phyloP scores from a whole-genome alignment of 2,113 vertebrate species.

The Pandion haliaetus region DNA sequence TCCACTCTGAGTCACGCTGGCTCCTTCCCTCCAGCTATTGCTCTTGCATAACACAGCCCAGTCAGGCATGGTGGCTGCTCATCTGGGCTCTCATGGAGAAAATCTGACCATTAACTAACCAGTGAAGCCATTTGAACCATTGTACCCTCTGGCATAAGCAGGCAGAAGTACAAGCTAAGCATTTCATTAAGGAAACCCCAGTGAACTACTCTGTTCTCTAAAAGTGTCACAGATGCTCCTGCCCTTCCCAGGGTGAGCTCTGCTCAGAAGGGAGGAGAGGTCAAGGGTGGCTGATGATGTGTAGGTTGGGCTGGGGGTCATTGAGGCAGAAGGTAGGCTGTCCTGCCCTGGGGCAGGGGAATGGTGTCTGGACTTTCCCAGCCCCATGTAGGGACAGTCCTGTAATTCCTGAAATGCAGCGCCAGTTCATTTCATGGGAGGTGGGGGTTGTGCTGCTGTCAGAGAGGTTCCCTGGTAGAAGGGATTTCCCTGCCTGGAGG shows the following conservation, averaged over 20 bases:
- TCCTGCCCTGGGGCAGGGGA: neutral
- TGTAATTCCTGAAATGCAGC: neutral
- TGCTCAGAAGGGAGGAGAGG: neutral
- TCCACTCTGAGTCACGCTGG: conserved; percentile 24
- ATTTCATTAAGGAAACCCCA: neutral
- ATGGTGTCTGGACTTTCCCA: neutral
- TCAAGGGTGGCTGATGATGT: neutral
- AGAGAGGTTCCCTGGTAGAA: neutral
- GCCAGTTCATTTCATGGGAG: neutral
- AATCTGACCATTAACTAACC: conserved; percentile 11
- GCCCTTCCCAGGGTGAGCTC: neutral
- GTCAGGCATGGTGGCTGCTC: neutral
- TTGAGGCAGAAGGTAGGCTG: neutral
- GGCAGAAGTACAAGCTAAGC: neutral
- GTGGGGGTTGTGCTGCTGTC: neutral
- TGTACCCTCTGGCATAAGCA: neutral
- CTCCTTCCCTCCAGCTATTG: conserved; percentile 32
- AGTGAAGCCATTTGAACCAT: neutral
- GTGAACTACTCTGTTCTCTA: neutral
- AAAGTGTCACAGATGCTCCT: neutral
- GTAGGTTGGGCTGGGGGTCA: neutral
- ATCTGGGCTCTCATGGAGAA: conserved; percentile 35
- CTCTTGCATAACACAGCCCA: neutral
- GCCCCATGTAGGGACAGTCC: rapidly evolving
- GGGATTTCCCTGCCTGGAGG: neutral